These are phyloP conservation scores for Araneus ventricosus DNA, from an alignment of 1,140 invertebrate species.

Conservation along the genomic window DNA sequence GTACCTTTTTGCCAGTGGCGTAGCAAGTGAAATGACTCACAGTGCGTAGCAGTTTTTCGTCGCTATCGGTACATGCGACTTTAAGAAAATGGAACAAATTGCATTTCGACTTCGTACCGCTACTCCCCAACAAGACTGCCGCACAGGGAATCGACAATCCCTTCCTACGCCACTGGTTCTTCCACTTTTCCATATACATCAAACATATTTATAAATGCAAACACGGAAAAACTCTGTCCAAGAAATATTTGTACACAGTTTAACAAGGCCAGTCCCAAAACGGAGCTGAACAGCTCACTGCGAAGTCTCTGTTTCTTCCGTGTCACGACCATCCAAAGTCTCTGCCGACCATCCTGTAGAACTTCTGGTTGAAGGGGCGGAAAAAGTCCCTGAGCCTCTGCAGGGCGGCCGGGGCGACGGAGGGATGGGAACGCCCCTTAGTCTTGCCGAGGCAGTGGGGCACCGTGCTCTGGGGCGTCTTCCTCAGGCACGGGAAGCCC, in stretches of 20 bases:
- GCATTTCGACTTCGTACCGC: too few relatives aligned
- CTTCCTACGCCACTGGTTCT: too few relatives aligned
- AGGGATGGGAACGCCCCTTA: constrained; percentile 82
- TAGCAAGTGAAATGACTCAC: too few relatives aligned
- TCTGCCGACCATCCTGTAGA: constrained; percentile 93
- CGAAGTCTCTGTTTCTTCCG: neutral
- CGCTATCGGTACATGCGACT: too few relatives aligned
- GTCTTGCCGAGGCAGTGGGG: constrained; percentile 82
- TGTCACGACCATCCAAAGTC: constrained; percentile 90
- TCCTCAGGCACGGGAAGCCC: constrained; percentile 82
- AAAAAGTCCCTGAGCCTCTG: constrained; percentile 92
- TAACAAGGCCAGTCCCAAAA: neutral
- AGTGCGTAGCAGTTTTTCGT: too few relatives aligned
- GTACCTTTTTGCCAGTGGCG: too few relatives aligned
- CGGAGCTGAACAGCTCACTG: neutral
- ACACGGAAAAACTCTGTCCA: neutral
- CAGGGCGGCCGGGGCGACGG: constrained; percentile 86
- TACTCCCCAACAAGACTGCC: too few relatives aligned
- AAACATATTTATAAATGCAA: neutral
- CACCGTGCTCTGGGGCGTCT: constrained; percentile 77
- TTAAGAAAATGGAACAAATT: too few relatives aligned
- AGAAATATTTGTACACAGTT: neutral
- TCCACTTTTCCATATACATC: neutral
- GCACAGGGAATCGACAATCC: too few relatives aligned
- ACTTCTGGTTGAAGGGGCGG: constrained; percentile 92